These are phyloP conservation scores for Hippoglossus hippoglossus DNA, from an alignment of 2,797 vertebrate species.

Conservation along the genomic window DNA sequence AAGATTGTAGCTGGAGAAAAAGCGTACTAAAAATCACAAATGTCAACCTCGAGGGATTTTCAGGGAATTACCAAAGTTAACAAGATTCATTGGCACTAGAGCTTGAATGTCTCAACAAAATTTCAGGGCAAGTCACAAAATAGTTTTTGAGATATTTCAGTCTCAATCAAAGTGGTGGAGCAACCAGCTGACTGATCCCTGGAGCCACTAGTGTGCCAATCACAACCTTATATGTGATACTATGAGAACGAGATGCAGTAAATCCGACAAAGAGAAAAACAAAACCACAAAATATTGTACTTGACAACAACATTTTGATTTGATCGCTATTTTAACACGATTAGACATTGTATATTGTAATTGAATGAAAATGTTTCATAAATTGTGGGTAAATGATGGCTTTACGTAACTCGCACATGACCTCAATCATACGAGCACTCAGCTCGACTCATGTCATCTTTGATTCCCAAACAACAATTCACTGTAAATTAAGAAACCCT, in stretches of 20 bases:
- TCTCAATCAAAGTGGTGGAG: background rate
- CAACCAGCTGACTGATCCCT: background rate
- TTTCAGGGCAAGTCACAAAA: background rate
- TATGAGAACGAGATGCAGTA: background rate
- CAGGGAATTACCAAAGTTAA: too few species aligned
- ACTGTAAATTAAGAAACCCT: background rate
- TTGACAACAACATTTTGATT: too few species aligned
- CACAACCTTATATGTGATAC: background rate
- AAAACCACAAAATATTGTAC: too few species aligned
- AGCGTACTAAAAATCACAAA: too few species aligned
- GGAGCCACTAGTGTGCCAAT: background rate
- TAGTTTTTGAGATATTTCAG: background rate
- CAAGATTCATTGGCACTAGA: background rate
- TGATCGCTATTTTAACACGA: too few species aligned
- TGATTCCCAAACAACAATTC: background rate
- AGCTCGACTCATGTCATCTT: too few species aligned
- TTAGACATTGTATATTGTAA: too few species aligned
- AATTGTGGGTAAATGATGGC: too few species aligned
- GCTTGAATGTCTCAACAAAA: background rate
- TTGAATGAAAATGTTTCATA: too few species aligned
- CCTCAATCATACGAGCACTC: background rate
- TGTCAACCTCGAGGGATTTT: too few species aligned
- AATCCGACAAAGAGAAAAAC: background rate
- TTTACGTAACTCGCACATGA: too few species aligned
- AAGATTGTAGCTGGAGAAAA: too few species aligned